Conservation (phyloP, 92 coral and sea anemone species). For the Heteractis magnifica region DNA sequence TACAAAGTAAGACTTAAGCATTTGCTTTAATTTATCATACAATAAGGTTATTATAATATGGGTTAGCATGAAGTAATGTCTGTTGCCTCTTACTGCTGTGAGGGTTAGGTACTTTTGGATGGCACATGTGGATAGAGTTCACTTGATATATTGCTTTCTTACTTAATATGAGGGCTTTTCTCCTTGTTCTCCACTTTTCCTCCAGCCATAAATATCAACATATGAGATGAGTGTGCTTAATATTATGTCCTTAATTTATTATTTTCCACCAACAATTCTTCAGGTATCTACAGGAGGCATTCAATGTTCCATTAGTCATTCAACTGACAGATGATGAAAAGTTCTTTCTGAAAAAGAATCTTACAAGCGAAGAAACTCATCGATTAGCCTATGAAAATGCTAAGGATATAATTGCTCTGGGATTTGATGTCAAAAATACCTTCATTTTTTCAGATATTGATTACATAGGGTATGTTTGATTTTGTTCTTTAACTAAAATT, state of each 20-base stretch:
- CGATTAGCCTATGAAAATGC: conserved; percentile 95
- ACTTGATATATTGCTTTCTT: no score
- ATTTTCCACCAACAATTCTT: neutral
- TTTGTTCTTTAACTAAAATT: neutral
- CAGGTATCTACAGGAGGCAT: conserved; percentile 94
- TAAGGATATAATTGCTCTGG: conserved; percentile 95
- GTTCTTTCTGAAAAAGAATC: conserved; percentile 82
- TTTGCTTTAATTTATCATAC: no score
- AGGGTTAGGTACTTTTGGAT: no score
- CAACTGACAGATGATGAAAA: conserved; percentile 99
- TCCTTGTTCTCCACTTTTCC: no score
- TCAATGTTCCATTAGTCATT: conserved; percentile 93
- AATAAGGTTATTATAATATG: no score
- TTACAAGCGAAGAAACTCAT: conserved; percentile 89
- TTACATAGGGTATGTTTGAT: conserved; percentile 75
- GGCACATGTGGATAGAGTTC: no score
- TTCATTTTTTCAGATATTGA: conserved; percentile 97
- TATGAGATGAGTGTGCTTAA: no score
- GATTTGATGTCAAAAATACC: conserved; percentile 92
- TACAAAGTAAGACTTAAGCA: conserved; percentile 73
- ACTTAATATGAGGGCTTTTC: no score
- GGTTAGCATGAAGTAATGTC: no score
- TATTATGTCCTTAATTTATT: neutral
- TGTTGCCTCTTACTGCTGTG: no score
- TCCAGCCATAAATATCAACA: no score